Conservation (phyloP, 2,888 invertebrate genomes). For the Rotaria magnacalcarata region DNA sequence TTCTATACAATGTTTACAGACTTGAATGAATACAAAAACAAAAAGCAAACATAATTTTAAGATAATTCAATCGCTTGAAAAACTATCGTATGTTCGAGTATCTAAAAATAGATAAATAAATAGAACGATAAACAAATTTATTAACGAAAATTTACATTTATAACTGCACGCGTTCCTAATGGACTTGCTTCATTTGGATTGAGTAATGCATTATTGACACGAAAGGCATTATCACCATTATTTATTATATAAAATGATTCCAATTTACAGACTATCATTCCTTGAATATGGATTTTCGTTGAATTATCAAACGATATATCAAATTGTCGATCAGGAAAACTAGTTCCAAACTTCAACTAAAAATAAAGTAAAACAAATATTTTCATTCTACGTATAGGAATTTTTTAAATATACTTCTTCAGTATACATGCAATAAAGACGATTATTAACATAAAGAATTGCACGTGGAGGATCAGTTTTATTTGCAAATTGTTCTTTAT, state of each 20-base stretch:
- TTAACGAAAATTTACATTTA: not conserved
- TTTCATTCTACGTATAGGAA: no score
- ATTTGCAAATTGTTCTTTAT: not conserved
- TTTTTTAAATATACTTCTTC: not conserved
- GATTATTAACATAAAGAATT: not conserved
- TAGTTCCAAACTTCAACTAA: not conserved
- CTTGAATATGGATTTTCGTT: not conserved
- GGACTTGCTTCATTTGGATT: slow-evolving; percentile 13
- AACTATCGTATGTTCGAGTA: not conserved
- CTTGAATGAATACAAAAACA: not conserved
- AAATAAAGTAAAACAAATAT: not conserved
- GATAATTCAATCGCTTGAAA: slow-evolving; percentile 7
- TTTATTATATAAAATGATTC: not conserved
- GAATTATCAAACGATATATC: slow-evolving; percentile 4
- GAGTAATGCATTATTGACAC: slow-evolving; percentile 8
- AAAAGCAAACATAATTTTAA: not conserved
- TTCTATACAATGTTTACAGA: slow-evolving; percentile 23
- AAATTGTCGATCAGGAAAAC: not conserved
- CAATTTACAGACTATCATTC: not conserved
- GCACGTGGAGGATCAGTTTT: not conserved
- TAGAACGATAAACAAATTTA: no score
- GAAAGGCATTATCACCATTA: slow-evolving; percentile 13
- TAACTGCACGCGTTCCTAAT: not conserved
- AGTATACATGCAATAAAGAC: slow-evolving; percentile 9
- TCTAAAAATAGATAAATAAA: not conserved